phyloP scores from a whole-genome alignment of 2,113 vertebrate genomes.

The Xiphophorus couchianus region DNA sequence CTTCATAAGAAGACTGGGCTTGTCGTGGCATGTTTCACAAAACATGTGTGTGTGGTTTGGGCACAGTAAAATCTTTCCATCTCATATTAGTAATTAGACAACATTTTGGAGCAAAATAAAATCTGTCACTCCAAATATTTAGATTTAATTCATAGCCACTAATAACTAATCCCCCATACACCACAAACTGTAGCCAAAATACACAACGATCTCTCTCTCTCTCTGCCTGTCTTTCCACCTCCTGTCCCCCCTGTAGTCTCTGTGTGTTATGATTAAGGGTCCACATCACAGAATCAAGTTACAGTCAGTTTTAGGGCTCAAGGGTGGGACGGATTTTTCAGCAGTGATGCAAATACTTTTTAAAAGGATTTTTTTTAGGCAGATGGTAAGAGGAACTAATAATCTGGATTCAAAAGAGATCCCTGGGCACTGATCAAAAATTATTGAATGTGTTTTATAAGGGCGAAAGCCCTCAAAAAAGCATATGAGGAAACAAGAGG shows the following conservation, averaged over 20 bases:
- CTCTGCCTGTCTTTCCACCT: not conserved
- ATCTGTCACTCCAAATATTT: conserved; percentile 57
- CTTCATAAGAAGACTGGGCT: not conserved
- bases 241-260: conserved; percentile 18
- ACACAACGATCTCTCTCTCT: conserved; percentile 39
- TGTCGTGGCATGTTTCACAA: not conserved
- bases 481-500: not conserved
- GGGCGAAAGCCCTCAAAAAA: not conserved
- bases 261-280: conserved; percentile 51
- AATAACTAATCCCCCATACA: conserved; percentile 44
- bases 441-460: conserved; percentile 9
- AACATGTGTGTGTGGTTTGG: not conserved
- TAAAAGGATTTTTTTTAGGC: conserved; percentile 27
- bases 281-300: conserved; percentile 65
- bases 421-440: conserved; percentile 1
- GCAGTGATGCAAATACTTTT: conserved; percentile 58
- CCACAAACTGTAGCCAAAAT: conserved; percentile 60
- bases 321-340: conserved; percentile 50
- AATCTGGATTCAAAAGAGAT: conserved; percentile 22
- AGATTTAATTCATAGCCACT: conserved; percentile 48
- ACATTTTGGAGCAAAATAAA: conserved; percentile 45
- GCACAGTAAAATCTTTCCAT: not conserved
- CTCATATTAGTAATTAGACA: conserved; percentile 15
- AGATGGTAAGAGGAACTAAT: conserved; percentile 14
- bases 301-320: conserved; percentile 50